phyloP scores from a whole-genome alignment of 2,113 vertebrate genomes.

The Helogale parvula region DNA sequence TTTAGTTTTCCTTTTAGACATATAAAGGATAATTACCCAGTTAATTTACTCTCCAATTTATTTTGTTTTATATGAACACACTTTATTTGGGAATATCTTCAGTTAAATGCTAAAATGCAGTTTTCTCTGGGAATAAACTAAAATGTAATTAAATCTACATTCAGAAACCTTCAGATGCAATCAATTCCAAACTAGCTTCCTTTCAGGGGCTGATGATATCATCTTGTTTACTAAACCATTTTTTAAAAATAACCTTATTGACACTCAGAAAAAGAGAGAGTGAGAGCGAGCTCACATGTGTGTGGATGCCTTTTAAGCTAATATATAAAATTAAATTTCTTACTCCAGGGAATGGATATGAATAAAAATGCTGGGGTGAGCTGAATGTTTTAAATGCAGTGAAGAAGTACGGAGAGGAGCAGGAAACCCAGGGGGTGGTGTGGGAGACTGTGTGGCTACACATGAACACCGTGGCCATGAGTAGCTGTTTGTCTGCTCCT shows the following conservation, averaged over 20 bases:
- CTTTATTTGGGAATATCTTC: not conserved
- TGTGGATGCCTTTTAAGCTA: not conserved
- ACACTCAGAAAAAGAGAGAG: not conserved
- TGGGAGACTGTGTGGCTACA: not conserved
- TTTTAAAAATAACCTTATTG: not conserved
- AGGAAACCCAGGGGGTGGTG: not conserved
- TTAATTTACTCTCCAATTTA: not conserved
- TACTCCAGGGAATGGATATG: not conserved
- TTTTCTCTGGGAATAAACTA: not conserved
- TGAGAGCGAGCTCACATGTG: too few species aligned
- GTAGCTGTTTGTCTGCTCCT: not conserved
- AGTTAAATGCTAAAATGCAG: not conserved
- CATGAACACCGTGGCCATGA: not conserved
- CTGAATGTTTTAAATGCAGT: not conserved
- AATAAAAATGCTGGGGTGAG: not conserved
- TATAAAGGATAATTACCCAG: not conserved
- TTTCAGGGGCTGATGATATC: not conserved
- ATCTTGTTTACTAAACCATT: not conserved
- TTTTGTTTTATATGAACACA: not conserved
- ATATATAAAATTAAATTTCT: not conserved
- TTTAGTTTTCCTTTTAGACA: not conserved
- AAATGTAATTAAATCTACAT: not conserved
- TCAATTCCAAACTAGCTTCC: not conserved
- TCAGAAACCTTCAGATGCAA: not conserved
- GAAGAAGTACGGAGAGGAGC: not conserved